A percentile compares a stretch with the other conserved stretches of the same genome.
These are phyloP conservation scores for Acanthornis magna DNA, from an alignment of 2,797 vertebrate genomes.

Conservation along the genomic window DNA sequence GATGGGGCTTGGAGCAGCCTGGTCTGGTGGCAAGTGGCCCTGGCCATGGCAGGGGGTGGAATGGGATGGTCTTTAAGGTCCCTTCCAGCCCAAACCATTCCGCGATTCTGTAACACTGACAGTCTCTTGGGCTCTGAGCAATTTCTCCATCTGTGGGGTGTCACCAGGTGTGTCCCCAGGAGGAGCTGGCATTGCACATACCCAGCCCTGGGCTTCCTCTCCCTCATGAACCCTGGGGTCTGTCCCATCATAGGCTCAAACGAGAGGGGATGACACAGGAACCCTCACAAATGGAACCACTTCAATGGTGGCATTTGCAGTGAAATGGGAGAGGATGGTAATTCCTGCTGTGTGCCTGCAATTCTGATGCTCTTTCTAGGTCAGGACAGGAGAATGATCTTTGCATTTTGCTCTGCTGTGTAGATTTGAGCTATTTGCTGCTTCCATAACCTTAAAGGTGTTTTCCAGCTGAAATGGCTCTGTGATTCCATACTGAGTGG, in stretches of 20 bases:
- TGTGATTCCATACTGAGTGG: neutral
- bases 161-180: neutral
- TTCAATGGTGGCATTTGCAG: neutral
- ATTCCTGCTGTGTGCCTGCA: neutral
- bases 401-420: neutral
- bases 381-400: neutral
- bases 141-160: neutral
- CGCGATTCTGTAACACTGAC: neutral
- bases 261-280: neutral
- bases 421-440: neutral
- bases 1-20: fast-evolving
- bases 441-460: neutral
- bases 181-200: neutral
- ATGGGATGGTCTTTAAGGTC: neutral
- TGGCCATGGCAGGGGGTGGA: neutral
- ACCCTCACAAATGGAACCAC: neutral
- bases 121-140: neutral
- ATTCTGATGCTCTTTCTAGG: neutral
- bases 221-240: neutral
- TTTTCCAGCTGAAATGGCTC: neutral
- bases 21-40: neutral
- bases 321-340: neutral
- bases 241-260: neutral
- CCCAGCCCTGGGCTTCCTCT: neutral
- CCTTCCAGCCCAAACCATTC: neutral